A percentile compares a stretch with the other conserved stretches of the same genome.
Conservation (phyloP, 2,797 vertebrate genomes). For the Mergus octosetaceus region DNA sequence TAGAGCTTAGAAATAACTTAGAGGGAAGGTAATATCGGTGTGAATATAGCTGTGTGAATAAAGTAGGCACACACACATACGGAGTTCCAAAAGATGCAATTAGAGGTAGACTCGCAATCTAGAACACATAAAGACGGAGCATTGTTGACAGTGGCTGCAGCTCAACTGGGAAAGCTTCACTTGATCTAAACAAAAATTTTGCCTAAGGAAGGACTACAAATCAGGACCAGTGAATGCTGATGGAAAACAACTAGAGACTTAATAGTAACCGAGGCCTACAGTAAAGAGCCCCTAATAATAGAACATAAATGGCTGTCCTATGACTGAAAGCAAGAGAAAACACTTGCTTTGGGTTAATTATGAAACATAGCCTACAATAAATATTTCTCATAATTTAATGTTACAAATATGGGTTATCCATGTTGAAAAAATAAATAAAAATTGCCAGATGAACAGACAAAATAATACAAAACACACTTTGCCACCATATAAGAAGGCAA, state of each 20-base stretch:
- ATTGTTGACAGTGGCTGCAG: background rate
- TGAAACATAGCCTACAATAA: background rate
- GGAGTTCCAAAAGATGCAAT: background rate
- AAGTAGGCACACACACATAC: background rate
- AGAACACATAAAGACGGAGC: background rate
- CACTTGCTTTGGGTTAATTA: background rate
- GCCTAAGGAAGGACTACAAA: background rate
- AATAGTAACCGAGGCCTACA: background rate
- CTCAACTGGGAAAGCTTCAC: background rate
- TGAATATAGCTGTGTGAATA: background rate
- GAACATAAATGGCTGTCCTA: background rate
- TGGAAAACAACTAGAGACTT: background rate
- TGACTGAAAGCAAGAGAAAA: slow-evolving; percentile 1
- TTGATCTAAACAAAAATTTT: background rate
- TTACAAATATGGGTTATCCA: background rate
- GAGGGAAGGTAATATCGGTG: background rate
- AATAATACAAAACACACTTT: background rate
- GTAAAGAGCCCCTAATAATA: background rate
- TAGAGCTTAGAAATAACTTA: background rate
- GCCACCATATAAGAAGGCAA: background rate
- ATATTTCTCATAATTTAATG: background rate
- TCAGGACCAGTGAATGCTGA: background rate
- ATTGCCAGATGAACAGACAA: background rate
- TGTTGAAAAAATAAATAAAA: background rate
- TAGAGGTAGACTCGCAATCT: background rate